Evolutionary conservation across 2,113 vertebrate species (phyloP).

Genomic region (Myotis davidii): DNA sequence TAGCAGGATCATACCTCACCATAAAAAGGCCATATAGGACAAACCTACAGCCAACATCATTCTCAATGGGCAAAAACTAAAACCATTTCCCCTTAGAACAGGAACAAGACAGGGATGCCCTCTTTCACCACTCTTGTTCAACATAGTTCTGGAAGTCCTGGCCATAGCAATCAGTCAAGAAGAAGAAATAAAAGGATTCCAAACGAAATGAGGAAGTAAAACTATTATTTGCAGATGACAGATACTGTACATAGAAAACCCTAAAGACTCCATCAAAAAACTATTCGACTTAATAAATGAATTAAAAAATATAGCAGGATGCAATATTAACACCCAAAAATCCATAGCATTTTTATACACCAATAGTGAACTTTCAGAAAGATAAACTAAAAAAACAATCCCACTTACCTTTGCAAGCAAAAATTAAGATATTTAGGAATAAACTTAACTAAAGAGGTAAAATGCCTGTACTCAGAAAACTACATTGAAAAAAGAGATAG

Average conservation of each 20-base stretch:
- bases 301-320: not conserved
- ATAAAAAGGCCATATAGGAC: too few species aligned
- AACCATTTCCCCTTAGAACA: too few species aligned
- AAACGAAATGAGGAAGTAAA: not conserved
- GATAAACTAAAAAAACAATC: not conserved
- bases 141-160: not conserved
- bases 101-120: too few species aligned
- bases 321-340: not conserved
- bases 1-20: too few species aligned
- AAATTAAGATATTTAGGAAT: not conserved
- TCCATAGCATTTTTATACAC: not conserved
- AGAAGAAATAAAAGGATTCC: not conserved
- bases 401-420: not conserved
- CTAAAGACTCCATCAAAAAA: not conserved
- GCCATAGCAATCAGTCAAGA: not conserved
- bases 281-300: not conserved
- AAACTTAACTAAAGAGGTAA: not conserved
- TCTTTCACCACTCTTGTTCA: too few species aligned
- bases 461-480: not conserved
- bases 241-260: not conserved
- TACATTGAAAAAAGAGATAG: not conserved
- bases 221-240: not conserved
- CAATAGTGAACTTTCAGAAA: not conserved
- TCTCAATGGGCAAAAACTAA: too few species aligned
- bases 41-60: too few species aligned